Conservation (phyloP, 2,888 invertebrate genomes). For the Agrochola litura region DNA sequence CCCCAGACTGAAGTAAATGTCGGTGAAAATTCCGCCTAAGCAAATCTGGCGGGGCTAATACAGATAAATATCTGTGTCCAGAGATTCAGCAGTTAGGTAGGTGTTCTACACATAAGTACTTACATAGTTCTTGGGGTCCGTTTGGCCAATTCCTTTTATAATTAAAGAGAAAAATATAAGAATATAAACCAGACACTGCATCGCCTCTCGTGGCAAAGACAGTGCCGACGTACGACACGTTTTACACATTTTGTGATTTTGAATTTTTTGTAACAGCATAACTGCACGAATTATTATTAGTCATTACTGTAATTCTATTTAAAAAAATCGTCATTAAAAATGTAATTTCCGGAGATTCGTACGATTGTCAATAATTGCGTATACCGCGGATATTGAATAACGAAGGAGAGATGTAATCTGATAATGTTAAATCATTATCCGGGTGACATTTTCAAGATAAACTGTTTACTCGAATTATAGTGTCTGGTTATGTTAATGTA, state of each 20-base stretch:
- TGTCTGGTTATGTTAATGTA: slow-evolving; percentile 47
- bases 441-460: slow-evolving; percentile 48
- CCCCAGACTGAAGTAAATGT: slow-evolving; percentile 45
- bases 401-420: slow-evolving; percentile 61
- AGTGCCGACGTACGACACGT: slow-evolving; percentile 16
- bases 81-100: slow-evolving; percentile 1
- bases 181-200: slow-evolving; percentile 43
- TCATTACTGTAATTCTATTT: slow-evolving; percentile 43
- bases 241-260: slow-evolving; percentile 34
- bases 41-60: slow-evolving; percentile 34
- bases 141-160: slow-evolving; percentile 65
- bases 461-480: slow-evolving; percentile 39
- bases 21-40: slow-evolving; percentile 31
- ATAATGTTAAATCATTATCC: slow-evolving; percentile 60
- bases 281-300: slow-evolving; percentile 17
- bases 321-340: slow-evolving; percentile 71
- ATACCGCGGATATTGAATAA: slow-evolving; percentile 64
- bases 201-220: slow-evolving; percentile 11
- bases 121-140: slow-evolving; percentile 73
- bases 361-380: slow-evolving; percentile 65
- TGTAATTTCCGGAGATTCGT: slow-evolving; percentile 75
- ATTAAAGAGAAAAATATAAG: slow-evolving; percentile 66
- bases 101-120: slow-evolving; percentile 59
- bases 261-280: slow-evolving; percentile 28
- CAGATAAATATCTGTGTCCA: neutral